phyloP scores from a whole-genome alignment of 2,888 invertebrate genomes.

The Drosophila demipolita region DNA sequence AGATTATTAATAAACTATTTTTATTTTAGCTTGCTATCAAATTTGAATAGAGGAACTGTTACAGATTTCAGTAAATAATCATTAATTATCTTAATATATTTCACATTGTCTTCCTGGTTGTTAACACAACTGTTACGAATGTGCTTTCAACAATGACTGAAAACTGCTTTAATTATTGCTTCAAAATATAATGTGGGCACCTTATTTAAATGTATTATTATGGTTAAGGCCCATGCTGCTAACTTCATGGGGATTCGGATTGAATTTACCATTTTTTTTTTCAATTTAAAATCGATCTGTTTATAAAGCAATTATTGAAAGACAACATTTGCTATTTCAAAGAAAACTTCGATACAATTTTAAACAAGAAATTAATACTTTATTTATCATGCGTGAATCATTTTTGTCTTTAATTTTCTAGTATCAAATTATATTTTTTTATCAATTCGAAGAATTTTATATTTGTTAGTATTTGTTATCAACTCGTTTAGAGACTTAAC shows the following conservation, averaged over 20 bases:
- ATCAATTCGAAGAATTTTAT: neutral
- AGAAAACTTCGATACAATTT: neutral
- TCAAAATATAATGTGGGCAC: neutral
- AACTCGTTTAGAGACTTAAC: neutral
- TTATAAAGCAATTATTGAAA: neutral
- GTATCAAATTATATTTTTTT: neutral
- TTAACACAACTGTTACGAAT: constrained; percentile 6
- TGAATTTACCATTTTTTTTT: neutral
- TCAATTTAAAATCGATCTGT: neutral
- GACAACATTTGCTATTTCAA: neutral
- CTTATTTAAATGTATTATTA: neutral
- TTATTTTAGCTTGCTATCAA: neutral
- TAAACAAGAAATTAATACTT: neutral
- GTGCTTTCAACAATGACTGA: constrained; percentile 1
- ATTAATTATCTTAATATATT: constrained; percentile 11
- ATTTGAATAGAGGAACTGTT: constrained; percentile 6
- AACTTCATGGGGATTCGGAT: neutral
- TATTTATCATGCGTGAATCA: neutral
- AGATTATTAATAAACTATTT: constrained; percentile 1
- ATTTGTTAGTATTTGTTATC: neutral
- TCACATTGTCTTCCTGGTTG: constrained; percentile 15
- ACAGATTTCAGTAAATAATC: neutral
- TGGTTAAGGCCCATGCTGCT: neutral
- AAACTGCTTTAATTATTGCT: neutral
- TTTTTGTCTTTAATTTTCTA: neutral